Evolutionary conservation across 2,113 vertebrate genomes (phyloP).

Genomic region (Monopterus albus): DNA sequence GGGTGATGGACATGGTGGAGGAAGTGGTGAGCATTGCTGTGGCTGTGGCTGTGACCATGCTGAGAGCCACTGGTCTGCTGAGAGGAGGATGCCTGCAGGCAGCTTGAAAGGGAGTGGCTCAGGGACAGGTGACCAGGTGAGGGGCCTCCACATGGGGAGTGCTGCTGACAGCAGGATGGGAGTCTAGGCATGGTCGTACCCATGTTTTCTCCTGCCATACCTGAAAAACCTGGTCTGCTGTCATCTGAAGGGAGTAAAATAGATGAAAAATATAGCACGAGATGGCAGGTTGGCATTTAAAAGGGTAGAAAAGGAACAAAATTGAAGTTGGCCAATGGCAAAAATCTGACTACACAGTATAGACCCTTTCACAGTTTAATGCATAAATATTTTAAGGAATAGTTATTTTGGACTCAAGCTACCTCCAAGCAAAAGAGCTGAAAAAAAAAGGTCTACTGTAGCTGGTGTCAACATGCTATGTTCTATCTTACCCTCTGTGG

Average conservation of each 20-base stretch:
- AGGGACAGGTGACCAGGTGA: slow-evolving; percentile 89
- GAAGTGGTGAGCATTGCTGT: slow-evolving; percentile 86
- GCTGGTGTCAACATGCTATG: slow-evolving; percentile 4
- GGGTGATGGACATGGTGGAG: slow-evolving; percentile 92
- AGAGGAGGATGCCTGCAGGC: slow-evolving; percentile 89
- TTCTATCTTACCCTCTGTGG: slow-evolving; percentile 84
- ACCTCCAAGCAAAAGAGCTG: not conserved
- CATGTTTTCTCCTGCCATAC: slow-evolving; percentile 82
- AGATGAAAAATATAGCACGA: not conserved
- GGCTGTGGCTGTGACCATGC: slow-evolving; percentile 85
- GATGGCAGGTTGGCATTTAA: not conserved
- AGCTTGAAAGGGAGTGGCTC: slow-evolving; percentile 90
- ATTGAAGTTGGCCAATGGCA: too few species aligned
- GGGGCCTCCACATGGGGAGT: slow-evolving; percentile 93
- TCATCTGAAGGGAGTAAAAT: slow-evolving; percentile 82
- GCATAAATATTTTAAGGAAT: not conserved
- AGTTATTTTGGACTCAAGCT: not conserved
- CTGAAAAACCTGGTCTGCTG: slow-evolving; percentile 85
- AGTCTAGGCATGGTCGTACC: slow-evolving; percentile 93
- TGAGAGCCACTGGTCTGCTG: slow-evolving; percentile 84
- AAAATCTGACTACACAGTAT: not conserved
- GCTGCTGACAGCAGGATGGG: slow-evolving; percentile 97
- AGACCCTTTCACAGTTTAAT: not conserved
- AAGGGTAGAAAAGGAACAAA: too few species aligned
- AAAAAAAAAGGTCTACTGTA: slow-evolving; percentile 19